These are phyloP conservation scores for Megaceryle maxima DNA, from an alignment of 2,113 vertebrate genomes.

Conservation along the genomic window DNA sequence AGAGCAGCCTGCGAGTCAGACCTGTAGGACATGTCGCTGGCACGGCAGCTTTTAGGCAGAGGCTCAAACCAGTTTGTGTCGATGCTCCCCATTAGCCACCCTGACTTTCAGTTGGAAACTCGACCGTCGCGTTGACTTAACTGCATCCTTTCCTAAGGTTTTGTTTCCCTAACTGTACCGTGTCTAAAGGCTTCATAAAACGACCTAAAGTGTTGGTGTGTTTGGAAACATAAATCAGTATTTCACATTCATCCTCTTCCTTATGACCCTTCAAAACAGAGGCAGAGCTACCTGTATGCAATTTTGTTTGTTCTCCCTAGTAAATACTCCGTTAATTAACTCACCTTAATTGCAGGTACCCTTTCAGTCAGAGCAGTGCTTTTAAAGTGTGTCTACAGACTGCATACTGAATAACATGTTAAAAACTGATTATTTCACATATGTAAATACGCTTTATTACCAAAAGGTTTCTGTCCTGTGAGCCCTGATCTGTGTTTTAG, in stretches of 20 bases:
- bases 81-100: constrained; percentile 35
- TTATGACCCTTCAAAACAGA: background rate
- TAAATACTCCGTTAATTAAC: background rate
- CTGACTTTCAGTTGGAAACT: constrained; percentile 50
- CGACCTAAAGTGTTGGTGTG: background rate
- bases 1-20: constrained; percentile 26
- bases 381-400: background rate
- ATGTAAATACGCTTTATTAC: background rate
- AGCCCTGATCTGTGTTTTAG: constrained; percentile 19
- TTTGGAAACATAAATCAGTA: background rate
- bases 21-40: constrained; percentile 46
- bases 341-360: background rate
- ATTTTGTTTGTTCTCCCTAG: background rate
- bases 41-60: constrained; percentile 14
- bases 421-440: background rate
- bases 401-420: background rate
- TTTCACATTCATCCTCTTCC: background rate
- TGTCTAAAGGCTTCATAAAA: background rate
- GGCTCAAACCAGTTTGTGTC: constrained; percentile 46
- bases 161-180: background rate
- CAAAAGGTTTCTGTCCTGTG: background rate
- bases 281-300: background rate
- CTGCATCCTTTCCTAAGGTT: constrained; percentile 14
- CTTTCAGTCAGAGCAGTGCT: background rate
- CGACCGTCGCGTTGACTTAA: constrained; percentile 59